Evolutionary conservation across 2,113 vertebrate species (phyloP), one percentile per base, ranked within the genome.

Genomic region (Todiramphus saurophagus): DNA sequence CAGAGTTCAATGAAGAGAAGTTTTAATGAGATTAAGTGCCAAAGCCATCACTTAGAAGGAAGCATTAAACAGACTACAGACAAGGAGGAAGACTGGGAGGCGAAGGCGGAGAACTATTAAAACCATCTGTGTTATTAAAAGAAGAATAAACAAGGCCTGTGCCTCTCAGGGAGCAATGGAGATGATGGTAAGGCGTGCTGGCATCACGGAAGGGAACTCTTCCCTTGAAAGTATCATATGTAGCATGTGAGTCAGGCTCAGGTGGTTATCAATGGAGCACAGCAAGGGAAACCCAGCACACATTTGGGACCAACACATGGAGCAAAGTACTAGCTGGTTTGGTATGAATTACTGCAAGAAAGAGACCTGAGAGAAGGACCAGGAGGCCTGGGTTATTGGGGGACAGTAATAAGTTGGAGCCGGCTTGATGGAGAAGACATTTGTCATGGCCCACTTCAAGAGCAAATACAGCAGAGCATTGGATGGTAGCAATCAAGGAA

Each of bases 21-120:
- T 96, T 97, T 94, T 96, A 96, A 97, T 91, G 92, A 94, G 95
- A 97, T 96, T 97, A 96, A 94, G 91, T 75, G 83, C 91, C 83
- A 96, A 95, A 96, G 88, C 89, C 50, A 91, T 87, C 94, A 82
- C 83, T 92, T 97, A 83, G 88, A 94, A 93, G 91, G 92, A 94
- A 94, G 94, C 87, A 93, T 87, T 89, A 96, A 93, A 84, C 83
- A 93, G 78, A 69, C 87, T 93, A 87, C 74, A 93, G 73, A 63
- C 87, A 79, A 83, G 89, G 92, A 91, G 73, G 77, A 92, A 56
- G 92, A 95, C 89, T 60, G 79, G 90, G 74, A 86, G 93, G 83
- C 6, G 64, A 94, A 93, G 70, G 69, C 89, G 95, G 69, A 67
- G 63, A 87, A 78, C 90, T 90, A 93, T 89, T 95, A 96, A 96